Percentiles rank a stretch among this genome's conserved stretches.
Evolutionary conservation across 2,888 invertebrate genomes (phyloP).

Genomic region (Lochmaea crataegi): DNA sequence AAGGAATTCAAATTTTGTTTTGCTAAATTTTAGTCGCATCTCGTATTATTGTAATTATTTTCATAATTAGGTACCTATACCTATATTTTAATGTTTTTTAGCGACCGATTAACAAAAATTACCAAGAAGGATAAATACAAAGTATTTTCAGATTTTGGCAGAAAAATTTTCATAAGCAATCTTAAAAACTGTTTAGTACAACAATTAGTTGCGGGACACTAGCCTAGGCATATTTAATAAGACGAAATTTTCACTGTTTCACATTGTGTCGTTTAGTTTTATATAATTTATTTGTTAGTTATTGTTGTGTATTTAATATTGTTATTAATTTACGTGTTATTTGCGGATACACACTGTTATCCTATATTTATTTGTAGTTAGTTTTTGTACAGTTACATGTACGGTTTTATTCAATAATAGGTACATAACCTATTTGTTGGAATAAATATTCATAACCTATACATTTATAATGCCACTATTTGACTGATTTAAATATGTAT

Average conservation of each 20-base stretch:
- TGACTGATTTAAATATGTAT: background rate
- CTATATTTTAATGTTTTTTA: constrained; percentile 34
- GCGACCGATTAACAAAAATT: constrained; percentile 53
- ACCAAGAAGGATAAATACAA: constrained; percentile 54
- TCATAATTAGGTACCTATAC: background rate
- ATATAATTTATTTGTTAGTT: constrained; percentile 7
- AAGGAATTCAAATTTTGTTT: background rate
- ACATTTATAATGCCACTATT: constrained; percentile 6
- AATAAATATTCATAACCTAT: background rate
- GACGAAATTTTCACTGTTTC: constrained; percentile 24
- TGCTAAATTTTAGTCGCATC: background rate
- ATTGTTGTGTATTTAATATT: constrained; percentile 1
- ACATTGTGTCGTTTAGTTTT: constrained; percentile 7
- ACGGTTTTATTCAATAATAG: background rate
- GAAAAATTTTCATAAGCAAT: constrained; percentile 54
- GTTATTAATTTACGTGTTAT: constrained; percentile 7
- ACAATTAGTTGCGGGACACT: constrained; percentile 54
- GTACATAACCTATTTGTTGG: constrained; percentile 4
- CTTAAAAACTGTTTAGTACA: constrained; percentile 52
- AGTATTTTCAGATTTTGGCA: constrained; percentile 57
- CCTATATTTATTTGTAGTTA: background rate
- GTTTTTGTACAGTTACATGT: constrained; percentile 2
- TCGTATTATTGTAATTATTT: background rate
- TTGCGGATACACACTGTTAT: background rate
- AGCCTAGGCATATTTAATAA: constrained; percentile 24